These are phyloP conservation scores for Macrotis lagotis DNA, from an alignment of 2,113 vertebrate species.

Conservation along the genomic window DNA sequence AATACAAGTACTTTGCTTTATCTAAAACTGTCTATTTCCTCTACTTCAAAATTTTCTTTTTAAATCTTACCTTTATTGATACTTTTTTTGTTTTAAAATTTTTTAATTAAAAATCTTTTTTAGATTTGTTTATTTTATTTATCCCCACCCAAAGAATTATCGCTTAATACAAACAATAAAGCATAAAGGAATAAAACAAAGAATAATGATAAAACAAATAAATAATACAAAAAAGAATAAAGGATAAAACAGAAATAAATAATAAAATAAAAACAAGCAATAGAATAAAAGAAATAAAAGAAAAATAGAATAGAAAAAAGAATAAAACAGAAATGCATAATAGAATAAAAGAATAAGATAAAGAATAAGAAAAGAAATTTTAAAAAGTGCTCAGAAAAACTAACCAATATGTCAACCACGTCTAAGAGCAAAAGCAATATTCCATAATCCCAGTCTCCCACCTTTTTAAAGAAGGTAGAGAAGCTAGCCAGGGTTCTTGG, in stretches of 20 bases:
- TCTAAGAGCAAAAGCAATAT: background rate
- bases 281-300: background rate
- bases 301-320: background rate
- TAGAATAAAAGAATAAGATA: background rate
- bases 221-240: too few relatives aligned
- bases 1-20: background rate
- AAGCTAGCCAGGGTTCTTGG: background rate
- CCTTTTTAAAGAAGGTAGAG: background rate
- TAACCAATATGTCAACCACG: background rate
- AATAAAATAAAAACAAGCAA: background rate
- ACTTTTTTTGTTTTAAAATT: background rate
- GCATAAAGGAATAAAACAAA: background rate
- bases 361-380: background rate
- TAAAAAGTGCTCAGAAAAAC: background rate
- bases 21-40: background rate
- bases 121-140: background rate
- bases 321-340: background rate
- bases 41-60: background rate
- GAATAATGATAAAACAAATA: background rate
- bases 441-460: background rate
- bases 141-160: background rate
- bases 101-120: background rate
- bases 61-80: background rate
- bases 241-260: too few relatives aligned
- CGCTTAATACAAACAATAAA: background rate